A percentile compares a stretch with the other conserved stretches of the same genome.
These are phyloP conservation scores for Siphamia tubifer DNA, from an alignment of 2,113 vertebrate species.

Conservation along the genomic window DNA sequence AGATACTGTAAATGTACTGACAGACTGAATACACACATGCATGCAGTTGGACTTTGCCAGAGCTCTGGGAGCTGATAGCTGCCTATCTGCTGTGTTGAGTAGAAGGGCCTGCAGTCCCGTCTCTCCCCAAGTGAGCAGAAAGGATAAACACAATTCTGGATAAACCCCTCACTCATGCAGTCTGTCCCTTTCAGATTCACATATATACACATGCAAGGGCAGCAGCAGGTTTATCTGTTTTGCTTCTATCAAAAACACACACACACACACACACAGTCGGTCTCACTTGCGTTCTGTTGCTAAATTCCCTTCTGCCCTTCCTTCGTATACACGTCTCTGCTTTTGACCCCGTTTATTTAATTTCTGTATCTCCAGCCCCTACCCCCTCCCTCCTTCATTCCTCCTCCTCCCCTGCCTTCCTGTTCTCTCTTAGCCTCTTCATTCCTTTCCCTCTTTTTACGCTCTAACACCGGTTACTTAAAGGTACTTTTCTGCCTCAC, in stretches of 20 bases:
- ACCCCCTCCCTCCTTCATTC: conserved; percentile 3
- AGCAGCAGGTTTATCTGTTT: neutral
- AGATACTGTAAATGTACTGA: neutral
- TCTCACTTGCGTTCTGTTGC: conserved; percentile 16
- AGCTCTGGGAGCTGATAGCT: conserved; percentile 53
- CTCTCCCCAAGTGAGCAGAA: conserved; percentile 32
- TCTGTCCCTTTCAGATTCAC: conserved; percentile 19
- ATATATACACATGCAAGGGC: neutral
- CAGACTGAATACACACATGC: neutral
- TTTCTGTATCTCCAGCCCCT: conserved; percentile 40
- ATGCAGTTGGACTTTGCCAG: neutral
- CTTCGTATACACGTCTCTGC: conserved; percentile 4
- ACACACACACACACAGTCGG: neutral
- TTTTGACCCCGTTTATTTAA: conserved; percentile 46
- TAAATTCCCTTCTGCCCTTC: neutral
- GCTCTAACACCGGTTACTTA: neutral
- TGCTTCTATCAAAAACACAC: conserved; percentile 21
- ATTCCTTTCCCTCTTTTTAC: neutral
- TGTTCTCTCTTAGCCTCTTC: neutral
- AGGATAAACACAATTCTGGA: conserved; percentile 57
- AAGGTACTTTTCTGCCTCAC: neutral
- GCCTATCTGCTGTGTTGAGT: conserved; percentile 51
- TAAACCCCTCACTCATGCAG: conserved; percentile 45
- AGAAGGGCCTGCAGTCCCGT: conserved; percentile 21
- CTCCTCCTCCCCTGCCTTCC: neutral